Percentiles rank a stretch among this genome's conserved stretches.
phyloP scores from a whole-genome alignment of 2,888 invertebrate species.

The Carabus problematicus region DNA sequence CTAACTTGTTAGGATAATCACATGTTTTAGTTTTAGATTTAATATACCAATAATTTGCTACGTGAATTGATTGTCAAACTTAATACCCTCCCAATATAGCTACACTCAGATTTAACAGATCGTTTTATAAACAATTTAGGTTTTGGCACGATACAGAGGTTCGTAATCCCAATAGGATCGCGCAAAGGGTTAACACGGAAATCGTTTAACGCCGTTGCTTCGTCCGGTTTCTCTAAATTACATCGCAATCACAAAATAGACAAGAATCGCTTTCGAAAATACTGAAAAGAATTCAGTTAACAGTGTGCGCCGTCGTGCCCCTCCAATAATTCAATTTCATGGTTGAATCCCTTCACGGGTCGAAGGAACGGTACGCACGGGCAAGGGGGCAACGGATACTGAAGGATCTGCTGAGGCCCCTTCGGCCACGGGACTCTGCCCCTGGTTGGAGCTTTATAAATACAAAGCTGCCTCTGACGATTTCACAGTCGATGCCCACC shows the following conservation, averaged over 20 bases:
- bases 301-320: conserved; percentile 46
- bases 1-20: too few relatives aligned
- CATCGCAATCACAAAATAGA: conserved; percentile 33
- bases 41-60: too few relatives aligned
- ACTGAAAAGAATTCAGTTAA: conserved; percentile 39
- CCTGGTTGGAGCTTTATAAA: neutral
- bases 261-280: conserved; percentile 35
- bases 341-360: conserved; percentile 57
- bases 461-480: conserved; percentile 18
- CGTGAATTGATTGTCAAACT: too few relatives aligned
- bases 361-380: neutral
- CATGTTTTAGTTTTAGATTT: too few relatives aligned
- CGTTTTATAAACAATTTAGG: too few relatives aligned
- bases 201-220: neutral
- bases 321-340: conserved; percentile 62
- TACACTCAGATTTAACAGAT: too few relatives aligned
- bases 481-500: conserved; percentile 28
- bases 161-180: too few relatives aligned
- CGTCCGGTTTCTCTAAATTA: conserved; percentile 24
- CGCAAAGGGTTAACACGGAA: conserved; percentile 1
- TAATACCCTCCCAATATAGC: too few relatives aligned
- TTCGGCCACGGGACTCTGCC: neutral
- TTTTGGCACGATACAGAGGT: neutral
- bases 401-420: neutral
- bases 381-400: neutral